Conservation (phyloP, 2,797 vertebrate species). For the Varecia variegata region DNA sequence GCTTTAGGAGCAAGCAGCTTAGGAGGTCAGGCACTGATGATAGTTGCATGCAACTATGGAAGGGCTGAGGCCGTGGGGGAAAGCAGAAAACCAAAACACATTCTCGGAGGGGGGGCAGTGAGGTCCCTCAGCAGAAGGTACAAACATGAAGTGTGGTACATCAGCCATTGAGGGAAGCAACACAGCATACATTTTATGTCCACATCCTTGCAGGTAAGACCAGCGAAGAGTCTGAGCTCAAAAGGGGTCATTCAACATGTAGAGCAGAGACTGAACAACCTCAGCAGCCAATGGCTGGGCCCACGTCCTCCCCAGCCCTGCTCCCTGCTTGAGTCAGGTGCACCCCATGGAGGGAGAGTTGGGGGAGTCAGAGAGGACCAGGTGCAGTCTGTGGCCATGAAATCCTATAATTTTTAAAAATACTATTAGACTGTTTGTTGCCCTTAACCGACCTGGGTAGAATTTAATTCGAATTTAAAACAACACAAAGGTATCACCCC, state of each 20-base stretch:
- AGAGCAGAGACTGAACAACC: neutral
- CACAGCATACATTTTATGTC: neutral
- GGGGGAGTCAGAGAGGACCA: neutral
- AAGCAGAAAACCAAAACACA: neutral
- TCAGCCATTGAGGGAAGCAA: neutral
- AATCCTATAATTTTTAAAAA: neutral
- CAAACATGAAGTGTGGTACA: neutral
- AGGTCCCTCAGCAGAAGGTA: neutral
- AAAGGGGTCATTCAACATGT: neutral
- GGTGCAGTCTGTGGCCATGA: neutral
- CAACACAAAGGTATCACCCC: neutral
- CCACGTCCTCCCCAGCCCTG: neutral
- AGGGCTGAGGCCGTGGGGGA: neutral
- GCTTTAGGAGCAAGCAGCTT: neutral
- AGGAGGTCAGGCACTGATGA: neutral
- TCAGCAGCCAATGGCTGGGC: neutral
- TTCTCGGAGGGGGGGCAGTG: neutral
- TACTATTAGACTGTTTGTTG: neutral
- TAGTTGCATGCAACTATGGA: neutral
- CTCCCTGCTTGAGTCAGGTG: neutral
- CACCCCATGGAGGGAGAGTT: rapidly evolving
- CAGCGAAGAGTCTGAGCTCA: neutral
- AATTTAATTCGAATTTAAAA: neutral
- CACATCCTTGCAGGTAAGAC: neutral
- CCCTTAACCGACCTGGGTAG: neutral